Conservation (phyloP, 2,888 invertebrate species). For the Desoria tigrina region DNA sequence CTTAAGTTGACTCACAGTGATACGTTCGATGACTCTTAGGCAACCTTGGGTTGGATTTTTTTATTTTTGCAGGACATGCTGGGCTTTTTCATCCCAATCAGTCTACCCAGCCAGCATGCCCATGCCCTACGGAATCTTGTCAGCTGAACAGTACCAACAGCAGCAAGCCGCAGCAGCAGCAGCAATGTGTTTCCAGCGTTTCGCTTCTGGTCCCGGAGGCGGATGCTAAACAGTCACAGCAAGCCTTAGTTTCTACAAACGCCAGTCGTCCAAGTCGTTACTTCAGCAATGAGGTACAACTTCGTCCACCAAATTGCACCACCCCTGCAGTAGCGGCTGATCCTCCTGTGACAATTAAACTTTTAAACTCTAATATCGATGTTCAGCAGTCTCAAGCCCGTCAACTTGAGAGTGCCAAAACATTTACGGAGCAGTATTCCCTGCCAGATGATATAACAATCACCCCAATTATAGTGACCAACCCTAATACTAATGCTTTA, state of each 20-base stretch:
- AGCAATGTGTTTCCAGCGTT: constrained; percentile 58
- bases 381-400: constrained; percentile 31
- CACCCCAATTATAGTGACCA: constrained; percentile 45
- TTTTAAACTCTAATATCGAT: constrained; percentile 31
- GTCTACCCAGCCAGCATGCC: constrained; percentile 54
- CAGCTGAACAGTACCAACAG: constrained; percentile 54
- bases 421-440: constrained; percentile 53
- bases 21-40: constrained; percentile 40
- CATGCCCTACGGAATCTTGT: constrained; percentile 51
- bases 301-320: constrained; percentile 36
- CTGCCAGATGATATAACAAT: constrained; percentile 53
- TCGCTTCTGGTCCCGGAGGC: constrained; percentile 62
- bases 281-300: constrained; percentile 18
- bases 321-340: constrained; percentile 47
- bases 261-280: constrained; percentile 46
- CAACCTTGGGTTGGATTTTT: constrained; percentile 49
- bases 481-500: constrained; percentile 18
- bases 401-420: constrained; percentile 51
- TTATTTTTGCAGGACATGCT: constrained; percentile 52
- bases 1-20: background rate
- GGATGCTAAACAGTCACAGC: constrained; percentile 33
- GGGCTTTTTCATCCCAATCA: constrained; percentile 54
- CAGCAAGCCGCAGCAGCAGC: constrained; percentile 54
- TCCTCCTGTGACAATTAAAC: constrained; percentile 38
- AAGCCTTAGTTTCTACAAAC: constrained; percentile 39